Conservation (phyloP, 2,797 vertebrate species). For the Capromys pilorides region DNA sequence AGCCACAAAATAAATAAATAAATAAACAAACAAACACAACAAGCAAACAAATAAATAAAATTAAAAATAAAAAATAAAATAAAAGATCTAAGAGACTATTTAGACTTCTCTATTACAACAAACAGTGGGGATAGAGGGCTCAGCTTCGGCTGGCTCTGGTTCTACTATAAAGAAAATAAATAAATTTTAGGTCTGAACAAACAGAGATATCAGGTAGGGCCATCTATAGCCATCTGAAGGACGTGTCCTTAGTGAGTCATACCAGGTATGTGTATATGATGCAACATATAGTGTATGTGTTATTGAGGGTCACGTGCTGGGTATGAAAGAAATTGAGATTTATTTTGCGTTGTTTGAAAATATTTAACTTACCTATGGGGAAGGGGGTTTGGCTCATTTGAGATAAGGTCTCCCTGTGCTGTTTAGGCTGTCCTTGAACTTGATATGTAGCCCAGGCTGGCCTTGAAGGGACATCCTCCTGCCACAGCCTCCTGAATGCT, state of each 20-base stretch:
- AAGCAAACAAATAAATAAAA: too few species aligned
- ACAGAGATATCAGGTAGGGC: neutral
- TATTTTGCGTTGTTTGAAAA: neutral
- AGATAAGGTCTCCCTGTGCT: neutral
- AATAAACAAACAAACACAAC: too few species aligned
- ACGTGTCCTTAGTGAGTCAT: neutral
- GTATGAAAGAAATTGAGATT: neutral
- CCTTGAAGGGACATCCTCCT: neutral
- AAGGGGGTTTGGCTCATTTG: neutral
- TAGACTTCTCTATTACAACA: neutral
- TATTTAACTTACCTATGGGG: neutral
- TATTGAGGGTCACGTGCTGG: neutral
- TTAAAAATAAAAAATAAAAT: too few species aligned
- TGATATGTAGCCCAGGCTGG: neutral
- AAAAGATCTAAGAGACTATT: conserved; percentile 32
- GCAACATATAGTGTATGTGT: neutral
- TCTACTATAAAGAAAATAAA: conserved; percentile 3
- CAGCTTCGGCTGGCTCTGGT: neutral
- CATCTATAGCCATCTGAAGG: conserved; percentile 19
- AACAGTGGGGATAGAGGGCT: neutral
- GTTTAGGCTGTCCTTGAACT: neutral
- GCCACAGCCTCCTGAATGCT: too few species aligned
- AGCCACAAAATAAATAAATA: too few species aligned
- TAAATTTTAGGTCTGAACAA: neutral
- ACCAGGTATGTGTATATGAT: neutral